These are phyloP conservation scores for Patiria pectinifera DNA, from an alignment of 53 echinoderm and acorn worm species.

Conservation along the genomic window DNA sequence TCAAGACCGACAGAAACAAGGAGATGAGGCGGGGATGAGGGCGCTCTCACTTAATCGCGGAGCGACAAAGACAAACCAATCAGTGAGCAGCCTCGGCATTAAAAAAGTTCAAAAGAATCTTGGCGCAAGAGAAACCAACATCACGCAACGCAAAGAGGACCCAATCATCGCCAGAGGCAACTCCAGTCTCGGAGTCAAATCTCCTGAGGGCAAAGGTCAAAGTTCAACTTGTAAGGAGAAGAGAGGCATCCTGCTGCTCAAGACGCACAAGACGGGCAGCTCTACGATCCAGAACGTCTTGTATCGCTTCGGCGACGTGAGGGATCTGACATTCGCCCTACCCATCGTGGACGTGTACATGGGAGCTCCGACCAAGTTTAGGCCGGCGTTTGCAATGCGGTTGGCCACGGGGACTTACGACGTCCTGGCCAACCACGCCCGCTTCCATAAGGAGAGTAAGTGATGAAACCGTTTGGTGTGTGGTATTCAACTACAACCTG, in stretches of 20 bases:
- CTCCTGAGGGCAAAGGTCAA: not conserved
- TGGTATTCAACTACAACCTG: not conserved
- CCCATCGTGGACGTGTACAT: constrained; percentile 74
- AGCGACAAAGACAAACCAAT: not conserved
- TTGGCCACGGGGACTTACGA: constrained; percentile 62
- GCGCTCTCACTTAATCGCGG: not conserved
- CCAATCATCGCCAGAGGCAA: not conserved
- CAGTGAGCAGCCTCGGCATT: not conserved
- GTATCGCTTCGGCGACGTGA: constrained; percentile 79
- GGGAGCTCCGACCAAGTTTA: constrained; percentile 48
- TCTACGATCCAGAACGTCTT: constrained; percentile 88
- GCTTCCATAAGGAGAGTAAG: constrained; percentile 78
- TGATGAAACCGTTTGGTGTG: not conserved
- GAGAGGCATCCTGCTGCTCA: constrained; percentile 74
- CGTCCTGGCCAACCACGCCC: constrained; percentile 83
- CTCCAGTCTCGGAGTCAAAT: not conserved
- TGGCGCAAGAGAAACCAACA: not conserved
- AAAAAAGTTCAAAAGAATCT: not conserved
- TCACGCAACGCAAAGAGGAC: not conserved
- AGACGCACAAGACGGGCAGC: constrained; percentile 89
- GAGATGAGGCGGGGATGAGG: not conserved
- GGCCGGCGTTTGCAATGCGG: constrained; percentile 42
- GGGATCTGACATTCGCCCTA: constrained; percentile 78
- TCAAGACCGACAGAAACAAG: no score
- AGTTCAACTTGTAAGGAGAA: constrained; percentile 27